Evolutionary conservation across 2,113 vertebrate species (phyloP), one percentile per base, ranked within the genome.

Genomic region (Cranoglanis bouderius): DNA sequence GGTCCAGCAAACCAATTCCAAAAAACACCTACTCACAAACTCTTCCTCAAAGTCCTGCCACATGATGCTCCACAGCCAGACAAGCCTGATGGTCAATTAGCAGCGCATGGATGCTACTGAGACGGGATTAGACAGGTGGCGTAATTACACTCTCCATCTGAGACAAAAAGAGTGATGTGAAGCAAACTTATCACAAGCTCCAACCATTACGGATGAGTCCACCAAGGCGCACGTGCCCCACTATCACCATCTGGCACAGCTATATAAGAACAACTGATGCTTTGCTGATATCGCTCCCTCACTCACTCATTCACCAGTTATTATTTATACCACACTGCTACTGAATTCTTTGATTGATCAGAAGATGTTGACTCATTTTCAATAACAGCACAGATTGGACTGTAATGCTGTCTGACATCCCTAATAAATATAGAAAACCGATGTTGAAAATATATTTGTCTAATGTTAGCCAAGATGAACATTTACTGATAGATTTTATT

Each of bases 141-240:
- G 82, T 88, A 90, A 91, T 90, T 91, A 89, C 82, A 85, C 55
- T 86, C 90, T 88, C 86, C 75, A 87, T 80, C 83, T 88, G 83
- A 89, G 86, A 87, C 67, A 84, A 57, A 63, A 57, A 46, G 57
- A 65, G 67, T 55, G 12, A 78, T 85, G 84, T 88, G 86, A 84
- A 88, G 75, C 53, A 82, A 70, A 85, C 85, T 85, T 46, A 59
- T 85, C 46, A 75, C 29, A 26, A 70, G 70, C 72, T 88, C 86
- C 38, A 57, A 81, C n/a, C 24, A 77, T 75, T 77, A 82, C 24
- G 57, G 59, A 63, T 13, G 35, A 53, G 77, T 85, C 82, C 65
- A 84, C 21, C 75, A 80, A 84, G 72, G 74, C 82, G 40, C 88
- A 75, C 29, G 43, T 85, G 83, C 46, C 65, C 78, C 46, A 75